A percentile compares a stretch with the other conserved stretches of the same genome.
phyloP scores from a whole-genome alignment of 2,113 vertebrate genomes.

The Bambusicola thoracicus region DNA sequence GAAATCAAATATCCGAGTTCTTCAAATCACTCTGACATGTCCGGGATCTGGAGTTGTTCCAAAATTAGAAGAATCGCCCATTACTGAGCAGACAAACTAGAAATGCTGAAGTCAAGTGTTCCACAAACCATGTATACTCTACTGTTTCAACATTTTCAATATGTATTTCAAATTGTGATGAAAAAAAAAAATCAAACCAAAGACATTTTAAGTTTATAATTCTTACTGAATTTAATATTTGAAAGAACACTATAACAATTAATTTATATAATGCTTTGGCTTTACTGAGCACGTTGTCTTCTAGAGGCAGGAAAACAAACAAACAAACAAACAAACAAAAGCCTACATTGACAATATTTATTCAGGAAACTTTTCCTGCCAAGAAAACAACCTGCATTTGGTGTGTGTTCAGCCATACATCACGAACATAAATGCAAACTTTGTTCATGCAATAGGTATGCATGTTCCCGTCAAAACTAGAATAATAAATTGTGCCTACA shows the following conservation, averaged over 20 bases:
- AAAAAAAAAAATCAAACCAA: background rate
- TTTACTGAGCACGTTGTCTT: background rate
- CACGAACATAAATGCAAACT: background rate
- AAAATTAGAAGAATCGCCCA: background rate
- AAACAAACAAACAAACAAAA: too few relatives aligned
- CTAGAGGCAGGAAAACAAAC: background rate
- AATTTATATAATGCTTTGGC: background rate
- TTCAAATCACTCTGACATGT: background rate
- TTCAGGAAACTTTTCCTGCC: background rate
- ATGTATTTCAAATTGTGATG: background rate
- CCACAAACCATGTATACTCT: background rate
- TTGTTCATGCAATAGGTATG: background rate
- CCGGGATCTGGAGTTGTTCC: background rate
- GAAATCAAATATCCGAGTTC: background rate
- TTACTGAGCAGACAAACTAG: background rate
- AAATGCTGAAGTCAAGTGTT: background rate
- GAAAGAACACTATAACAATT: background rate
- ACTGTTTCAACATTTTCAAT: background rate
- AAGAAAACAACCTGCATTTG: background rate
- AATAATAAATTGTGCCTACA: background rate
- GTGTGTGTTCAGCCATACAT: background rate
- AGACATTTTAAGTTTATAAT: background rate
- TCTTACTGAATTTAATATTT: background rate
- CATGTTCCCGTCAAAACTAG: background rate
- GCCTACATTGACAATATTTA: background rate